A percentile compares a stretch with the other conserved stretches of the same genome.
Conservation (phyloP, 37 sponge, comb jelly and placozoan genomes). For the Diacarnus erythraeanus region DNA sequence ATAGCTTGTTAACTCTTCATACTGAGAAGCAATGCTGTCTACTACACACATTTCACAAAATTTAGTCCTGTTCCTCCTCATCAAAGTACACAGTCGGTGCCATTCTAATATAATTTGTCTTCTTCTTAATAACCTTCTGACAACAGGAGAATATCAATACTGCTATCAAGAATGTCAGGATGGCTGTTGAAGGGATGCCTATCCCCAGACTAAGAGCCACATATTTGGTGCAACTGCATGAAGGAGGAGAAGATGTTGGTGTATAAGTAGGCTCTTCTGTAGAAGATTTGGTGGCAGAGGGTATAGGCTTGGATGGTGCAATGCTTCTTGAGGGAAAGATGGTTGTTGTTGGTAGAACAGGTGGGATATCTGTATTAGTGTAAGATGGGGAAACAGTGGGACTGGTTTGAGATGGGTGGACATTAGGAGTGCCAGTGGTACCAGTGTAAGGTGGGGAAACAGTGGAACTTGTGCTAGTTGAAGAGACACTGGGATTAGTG, state of each 20-base stretch:
- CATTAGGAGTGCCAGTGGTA: too few relatives aligned
- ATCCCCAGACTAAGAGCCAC: conserved; percentile 15
- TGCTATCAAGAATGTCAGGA: conserved; percentile 13
- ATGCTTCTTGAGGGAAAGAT: not conserved
- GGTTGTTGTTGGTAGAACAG: not conserved
- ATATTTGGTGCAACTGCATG: not conserved
- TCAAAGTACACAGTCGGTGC: conserved; percentile 69
- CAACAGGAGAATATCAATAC: conserved; percentile 9
- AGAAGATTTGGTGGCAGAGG: not conserved
- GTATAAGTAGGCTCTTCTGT: not conserved
- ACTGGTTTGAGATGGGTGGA: too few relatives aligned
- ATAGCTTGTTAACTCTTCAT: too few relatives aligned
- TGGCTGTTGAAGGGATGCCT: conserved; percentile 21
- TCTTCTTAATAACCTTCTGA: conserved; percentile 22
- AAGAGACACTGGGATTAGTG: too few relatives aligned
- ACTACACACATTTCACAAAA: too few relatives aligned
- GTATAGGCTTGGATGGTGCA: not conserved
- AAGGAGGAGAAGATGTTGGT: not conserved
- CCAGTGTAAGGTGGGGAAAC: too few relatives aligned
- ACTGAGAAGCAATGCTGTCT: too few relatives aligned
- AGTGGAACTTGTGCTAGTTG: too few relatives aligned
- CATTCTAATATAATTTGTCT: conserved; percentile 37
- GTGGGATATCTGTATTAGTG: too few relatives aligned
- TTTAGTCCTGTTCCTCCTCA: conserved; percentile 39
- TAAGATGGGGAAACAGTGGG: too few relatives aligned